Percentiles rank a stretch among this genome's conserved stretches.
Evolutionary conservation across 2,113 vertebrate genomes (phyloP).

Genomic region (Corythornis madagascariensis): DNA sequence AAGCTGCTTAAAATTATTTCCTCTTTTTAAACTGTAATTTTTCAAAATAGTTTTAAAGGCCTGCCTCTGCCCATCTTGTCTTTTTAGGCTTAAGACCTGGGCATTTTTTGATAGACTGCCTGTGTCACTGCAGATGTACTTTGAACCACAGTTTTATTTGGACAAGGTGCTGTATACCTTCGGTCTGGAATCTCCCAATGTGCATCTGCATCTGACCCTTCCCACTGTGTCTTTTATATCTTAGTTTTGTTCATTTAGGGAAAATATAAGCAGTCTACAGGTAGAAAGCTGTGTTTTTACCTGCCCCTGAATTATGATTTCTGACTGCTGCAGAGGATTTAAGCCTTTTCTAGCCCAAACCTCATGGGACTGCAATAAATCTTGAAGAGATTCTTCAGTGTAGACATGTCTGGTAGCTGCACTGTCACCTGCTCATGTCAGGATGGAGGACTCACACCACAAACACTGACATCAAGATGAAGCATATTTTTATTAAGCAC

Average conservation of each 20-base stretch:
- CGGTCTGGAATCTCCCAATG: neutral
- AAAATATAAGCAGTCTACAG: neutral
- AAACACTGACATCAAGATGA: neutral
- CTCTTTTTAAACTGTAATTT: slow-evolving; percentile 13
- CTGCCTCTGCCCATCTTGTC: slow-evolving; percentile 11
- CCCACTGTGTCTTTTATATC: neutral
- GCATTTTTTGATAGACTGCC: slow-evolving; percentile 20
- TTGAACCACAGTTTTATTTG: slow-evolving; percentile 39
- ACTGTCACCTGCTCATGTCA: neutral
- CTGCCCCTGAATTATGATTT: neutral
- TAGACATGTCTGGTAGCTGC: neutral
- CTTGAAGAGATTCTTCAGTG: neutral
- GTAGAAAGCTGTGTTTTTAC: neutral
- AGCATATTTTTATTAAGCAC: neutral
- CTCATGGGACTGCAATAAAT: neutral
- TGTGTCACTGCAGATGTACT: neutral
- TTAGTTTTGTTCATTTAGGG: neutral
- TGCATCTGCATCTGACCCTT: neutral
- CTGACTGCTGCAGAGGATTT: neutral
- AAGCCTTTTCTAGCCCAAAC: neutral
- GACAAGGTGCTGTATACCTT: slow-evolving; percentile 1
- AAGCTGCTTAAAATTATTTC: slow-evolving; percentile 11
- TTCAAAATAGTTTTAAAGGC: slow-evolving; percentile 27
- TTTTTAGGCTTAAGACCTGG: slow-evolving; percentile 40
- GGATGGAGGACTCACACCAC: neutral